Evolutionary conservation across 2,113 vertebrate genomes (phyloP).

Genomic region (Uropsilus gracilis): DNA sequence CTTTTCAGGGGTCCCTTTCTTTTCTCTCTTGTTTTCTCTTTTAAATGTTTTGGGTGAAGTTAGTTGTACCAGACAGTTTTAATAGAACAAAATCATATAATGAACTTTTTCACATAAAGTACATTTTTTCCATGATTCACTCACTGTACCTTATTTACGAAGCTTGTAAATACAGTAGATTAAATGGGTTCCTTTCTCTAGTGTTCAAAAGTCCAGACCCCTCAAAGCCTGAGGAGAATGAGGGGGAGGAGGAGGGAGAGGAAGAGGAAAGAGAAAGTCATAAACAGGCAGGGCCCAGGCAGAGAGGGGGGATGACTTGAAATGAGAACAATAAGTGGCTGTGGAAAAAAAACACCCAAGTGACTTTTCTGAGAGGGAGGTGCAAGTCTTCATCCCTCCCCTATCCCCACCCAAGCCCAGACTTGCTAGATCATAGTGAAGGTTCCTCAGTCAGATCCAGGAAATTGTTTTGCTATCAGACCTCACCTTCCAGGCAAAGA

Average conservation of each 20-base stretch:
- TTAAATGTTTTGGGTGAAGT: neutral
- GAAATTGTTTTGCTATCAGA: neutral
- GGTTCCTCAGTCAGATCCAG: neutral
- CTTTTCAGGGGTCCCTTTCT: neutral
- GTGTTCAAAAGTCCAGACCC: constrained; percentile 36
- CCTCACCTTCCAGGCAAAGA: neutral
- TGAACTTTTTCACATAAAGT: constrained; percentile 70
- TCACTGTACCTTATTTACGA: constrained; percentile 60
- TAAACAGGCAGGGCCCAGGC: neutral
- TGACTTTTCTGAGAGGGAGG: neutral
- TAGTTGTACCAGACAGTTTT: constrained; percentile 55
- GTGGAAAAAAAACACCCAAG: neutral
- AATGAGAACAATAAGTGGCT: neutral
- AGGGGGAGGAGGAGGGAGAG: neutral
- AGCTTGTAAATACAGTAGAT: constrained; percentile 71
- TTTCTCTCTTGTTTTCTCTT: neutral
- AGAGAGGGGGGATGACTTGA: neutral
- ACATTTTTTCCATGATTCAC: constrained; percentile 70
- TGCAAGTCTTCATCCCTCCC: neutral
- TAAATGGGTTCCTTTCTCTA: constrained; percentile 66
- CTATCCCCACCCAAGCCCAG: neutral
- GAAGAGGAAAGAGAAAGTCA: neutral
- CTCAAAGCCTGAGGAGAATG: constrained; percentile 44
- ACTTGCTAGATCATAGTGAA: neutral
- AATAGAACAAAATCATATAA: constrained; percentile 66